Percentiles rank a stretch among this genome's conserved stretches.
phyloP scores from a whole-genome alignment of 2,888 invertebrate species.

The Diarsia rubi region DNA sequence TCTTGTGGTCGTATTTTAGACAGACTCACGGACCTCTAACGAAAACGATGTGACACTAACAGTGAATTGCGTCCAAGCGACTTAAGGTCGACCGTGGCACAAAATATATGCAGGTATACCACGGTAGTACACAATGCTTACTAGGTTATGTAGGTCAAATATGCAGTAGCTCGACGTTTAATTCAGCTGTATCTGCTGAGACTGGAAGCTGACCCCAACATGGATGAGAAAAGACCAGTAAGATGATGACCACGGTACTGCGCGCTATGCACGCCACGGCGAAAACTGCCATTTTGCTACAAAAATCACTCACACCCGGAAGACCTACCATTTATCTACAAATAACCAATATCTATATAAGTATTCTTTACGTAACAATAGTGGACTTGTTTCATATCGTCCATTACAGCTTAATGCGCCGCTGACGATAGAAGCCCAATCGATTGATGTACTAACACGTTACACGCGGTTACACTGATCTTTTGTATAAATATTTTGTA shows the following conservation, averaged over 20 bases:
- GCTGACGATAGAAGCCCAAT: conserved; percentile 48
- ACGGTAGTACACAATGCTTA: not conserved
- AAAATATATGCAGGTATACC: not conserved
- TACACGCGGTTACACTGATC: conserved; percentile 48
- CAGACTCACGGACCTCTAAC: not conserved
- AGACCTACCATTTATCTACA: conserved; percentile 1
- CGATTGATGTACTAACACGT: conserved; percentile 55
- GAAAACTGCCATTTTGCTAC: not conserved
- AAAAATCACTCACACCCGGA: conserved; percentile 14
- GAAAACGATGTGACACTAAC: not conserved
- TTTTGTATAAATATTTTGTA: conserved; percentile 56
- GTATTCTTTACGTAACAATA: conserved; percentile 40
- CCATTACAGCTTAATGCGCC: conserved; percentile 49
- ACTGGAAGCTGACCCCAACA: no score
- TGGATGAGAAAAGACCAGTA: no score
- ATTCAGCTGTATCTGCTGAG: no score
- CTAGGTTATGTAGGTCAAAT: no score
- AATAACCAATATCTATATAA: conserved; percentile 22
- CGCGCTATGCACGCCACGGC: not conserved
- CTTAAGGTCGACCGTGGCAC: not conserved
- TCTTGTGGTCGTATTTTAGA: not conserved
- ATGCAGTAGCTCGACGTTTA: no score
- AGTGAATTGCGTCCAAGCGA: not conserved
- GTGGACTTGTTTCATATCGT: conserved; percentile 42
- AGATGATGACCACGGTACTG: not conserved